A percentile compares a stretch with the other conserved stretches of the same genome.
Conservation (phyloP, 2,113 vertebrate genomes). For the Gopherus flavomarginatus region DNA sequence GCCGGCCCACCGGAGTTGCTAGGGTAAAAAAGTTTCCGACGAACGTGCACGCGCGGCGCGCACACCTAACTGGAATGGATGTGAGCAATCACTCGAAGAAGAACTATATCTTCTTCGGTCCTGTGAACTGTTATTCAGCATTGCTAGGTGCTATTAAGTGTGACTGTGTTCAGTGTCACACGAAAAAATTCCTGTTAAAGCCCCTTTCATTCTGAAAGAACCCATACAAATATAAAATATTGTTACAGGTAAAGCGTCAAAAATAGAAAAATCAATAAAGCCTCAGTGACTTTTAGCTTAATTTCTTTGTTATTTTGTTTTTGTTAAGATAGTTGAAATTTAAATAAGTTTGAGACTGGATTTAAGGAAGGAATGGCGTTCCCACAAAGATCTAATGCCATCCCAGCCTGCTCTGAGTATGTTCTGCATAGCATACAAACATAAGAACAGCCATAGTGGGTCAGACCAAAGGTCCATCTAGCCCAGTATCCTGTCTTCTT, state of each 20-base stretch:
- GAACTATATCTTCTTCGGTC: not conserved
- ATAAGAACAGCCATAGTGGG: too few species aligned
- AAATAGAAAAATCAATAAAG: not conserved
- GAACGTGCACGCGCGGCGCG: too few species aligned
- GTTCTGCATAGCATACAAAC: too few species aligned
- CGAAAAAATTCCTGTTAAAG: not conserved
- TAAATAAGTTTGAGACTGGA: not conserved
- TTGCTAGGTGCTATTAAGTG: not conserved
- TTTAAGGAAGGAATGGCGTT: not conserved
- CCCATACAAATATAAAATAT: not conserved
- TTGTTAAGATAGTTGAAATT: not conserved
- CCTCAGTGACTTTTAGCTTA: not conserved
- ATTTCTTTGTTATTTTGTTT: not conserved
- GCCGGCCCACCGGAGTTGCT: too few species aligned
- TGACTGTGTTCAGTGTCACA: not conserved
- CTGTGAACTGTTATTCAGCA: not conserved
- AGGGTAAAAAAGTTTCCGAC: too few species aligned
- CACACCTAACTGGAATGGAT: too few species aligned
- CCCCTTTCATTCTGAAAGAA: not conserved
- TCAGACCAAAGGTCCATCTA: too few species aligned
- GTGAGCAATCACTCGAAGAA: too few species aligned
- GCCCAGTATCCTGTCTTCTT: too few species aligned
- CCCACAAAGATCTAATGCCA: not conserved
- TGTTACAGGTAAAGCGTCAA: not conserved
- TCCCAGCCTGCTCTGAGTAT: rapidly evolving